Base-by-base conservation (phyloP, 2,113 vertebrate species). In the Nestor notabilis region DNA sequence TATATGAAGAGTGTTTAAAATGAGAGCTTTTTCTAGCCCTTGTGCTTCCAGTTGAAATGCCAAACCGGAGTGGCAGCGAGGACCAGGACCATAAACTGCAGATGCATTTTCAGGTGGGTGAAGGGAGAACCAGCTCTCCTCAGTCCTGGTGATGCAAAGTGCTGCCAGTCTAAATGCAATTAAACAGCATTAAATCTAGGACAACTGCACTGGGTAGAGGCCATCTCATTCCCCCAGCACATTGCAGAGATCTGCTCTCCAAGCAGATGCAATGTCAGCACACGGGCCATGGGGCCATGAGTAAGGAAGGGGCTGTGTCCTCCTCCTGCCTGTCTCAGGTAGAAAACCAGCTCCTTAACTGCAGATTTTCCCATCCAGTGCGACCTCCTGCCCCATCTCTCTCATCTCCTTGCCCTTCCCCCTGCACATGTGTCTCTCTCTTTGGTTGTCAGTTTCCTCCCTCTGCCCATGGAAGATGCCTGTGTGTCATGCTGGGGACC, bases 181-280 rank as follows among this genome's bases (percentile, higher is more conserved):
- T n/a, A 58, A 75, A 14, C 83, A 63, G 46, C 27, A 3, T 25
- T 43, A 24, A 16, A 2, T 18, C 6, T 5, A 15, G 60, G 25
- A 55, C 47, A 80, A 13, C 39, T 78, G 2, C 5, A 1, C 2
- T 6, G 39, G 41, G 41, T 3, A 43, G 64, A 19, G 33, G 44
- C 24, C 4, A 14, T 14, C 43, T 55, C 37, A 7, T 10, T 25
- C 17, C 33, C 24, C 37, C 7, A 7, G 35, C 44, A 23, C 0
- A 0, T 6, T 55, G 43, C 8, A 70, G 74, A 64, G 35, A 5
- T 0, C 1, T 8, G 74, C 7, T 82, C 8, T 35, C 69, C 9
- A 3, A 25, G 7, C 49, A 39, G 43, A n/a, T n/a, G 16, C 50
- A 3, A 0, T 24, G 13, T 69, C 43, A 41, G 46, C 56, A 7